Evolutionary conservation across 35 echinoderm and acorn worm species (phyloP).

Genomic region (Amphiura filiformis): DNA sequence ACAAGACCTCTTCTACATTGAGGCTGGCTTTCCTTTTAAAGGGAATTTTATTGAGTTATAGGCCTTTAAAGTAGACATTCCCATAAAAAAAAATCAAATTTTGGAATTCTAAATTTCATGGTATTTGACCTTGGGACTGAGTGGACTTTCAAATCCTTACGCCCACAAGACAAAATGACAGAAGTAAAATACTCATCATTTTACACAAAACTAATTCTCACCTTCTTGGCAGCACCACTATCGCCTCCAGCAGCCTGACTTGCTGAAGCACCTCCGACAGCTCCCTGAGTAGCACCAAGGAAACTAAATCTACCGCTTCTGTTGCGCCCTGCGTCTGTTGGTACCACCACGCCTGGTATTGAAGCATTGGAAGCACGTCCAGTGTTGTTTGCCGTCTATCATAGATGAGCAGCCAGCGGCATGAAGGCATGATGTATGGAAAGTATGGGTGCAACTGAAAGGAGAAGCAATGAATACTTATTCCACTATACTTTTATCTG

Average conservation of each 20-base stretch:
- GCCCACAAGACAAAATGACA: too few relatives aligned
- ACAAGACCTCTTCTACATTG: too few relatives aligned
- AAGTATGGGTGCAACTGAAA: constrained; percentile 82
- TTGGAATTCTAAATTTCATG: too few relatives aligned
- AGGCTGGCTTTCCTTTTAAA: too few relatives aligned
- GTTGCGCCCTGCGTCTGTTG: neutral
- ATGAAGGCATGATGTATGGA: constrained; percentile 74
- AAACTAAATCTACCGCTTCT: neutral
- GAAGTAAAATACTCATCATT: neutral
- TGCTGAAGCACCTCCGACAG: neutral
- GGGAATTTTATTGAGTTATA: too few relatives aligned
- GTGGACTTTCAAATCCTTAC: too few relatives aligned
- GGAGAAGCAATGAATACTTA: too few relatives aligned
- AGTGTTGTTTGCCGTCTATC: constrained; percentile 91
- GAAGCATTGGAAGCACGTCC: constrained; percentile 92
- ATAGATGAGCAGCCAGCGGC: constrained; percentile 82
- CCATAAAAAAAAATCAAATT: too few relatives aligned
- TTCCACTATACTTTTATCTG: neutral
- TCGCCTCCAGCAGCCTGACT: constrained; percentile 24
- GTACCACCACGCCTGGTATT: constrained; percentile 49
- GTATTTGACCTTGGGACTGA: too few relatives aligned
- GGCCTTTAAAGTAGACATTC: too few relatives aligned
- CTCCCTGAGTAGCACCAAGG: neutral
- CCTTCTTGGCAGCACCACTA: constrained; percentile 36
- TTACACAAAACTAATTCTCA: neutral